Base-by-base conservation (phyloP, 2,888 invertebrate genomes). In the Zootermopsis nevadensis region DNA sequence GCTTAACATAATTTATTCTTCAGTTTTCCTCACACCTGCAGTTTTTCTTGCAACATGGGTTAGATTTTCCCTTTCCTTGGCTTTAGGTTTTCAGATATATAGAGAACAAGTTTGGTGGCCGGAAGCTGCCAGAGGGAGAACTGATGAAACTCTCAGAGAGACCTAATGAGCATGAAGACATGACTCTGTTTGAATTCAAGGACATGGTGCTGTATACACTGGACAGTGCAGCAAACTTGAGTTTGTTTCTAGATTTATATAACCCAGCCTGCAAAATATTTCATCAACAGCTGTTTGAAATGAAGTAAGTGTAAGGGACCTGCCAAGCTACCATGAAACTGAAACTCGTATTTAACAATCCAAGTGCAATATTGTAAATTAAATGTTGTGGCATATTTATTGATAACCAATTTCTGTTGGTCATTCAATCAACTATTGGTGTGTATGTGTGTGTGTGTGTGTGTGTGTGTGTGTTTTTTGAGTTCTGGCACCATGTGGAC, bases 171-270 rank as follows among this genome's bases (percentile, higher is more conserved):
- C 42, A 48, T 15, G 55, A 76, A 6, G 86, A 89, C 83, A 87
- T 93, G 72, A 91, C 90, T 0, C 88, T 91, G 53, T 88, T 89
- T 2, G 88, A 90, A 0, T 89, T 95, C n/a, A 91, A 92, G 85
- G 96, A 96, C 87, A 88, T 95, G 53, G 91, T 94, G 0, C 88
- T 94, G 67, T 94, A 94, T 86, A 88, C 95, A 60, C 87, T 95
- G 82, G 96, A 97, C 87, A 93, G 93, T 24, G 91, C 94, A 0
- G 92, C 93, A 87, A 95, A 95, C 0, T 87, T 96, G 77, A 91
- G 92, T 87, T 89, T 93, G 86, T 94, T 96, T 83, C 86, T 95
- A n/a, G 93, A 94, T 81, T 90, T 93, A 0, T 94, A 93, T 87
- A 92, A 94, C 0, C 90, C 92, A 10, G 91, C 91, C 48, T 91